These are phyloP conservation scores for Paracanthobrama guichenoti DNA, from an alignment of 2,113 vertebrate species.

Conservation along the genomic window DNA sequence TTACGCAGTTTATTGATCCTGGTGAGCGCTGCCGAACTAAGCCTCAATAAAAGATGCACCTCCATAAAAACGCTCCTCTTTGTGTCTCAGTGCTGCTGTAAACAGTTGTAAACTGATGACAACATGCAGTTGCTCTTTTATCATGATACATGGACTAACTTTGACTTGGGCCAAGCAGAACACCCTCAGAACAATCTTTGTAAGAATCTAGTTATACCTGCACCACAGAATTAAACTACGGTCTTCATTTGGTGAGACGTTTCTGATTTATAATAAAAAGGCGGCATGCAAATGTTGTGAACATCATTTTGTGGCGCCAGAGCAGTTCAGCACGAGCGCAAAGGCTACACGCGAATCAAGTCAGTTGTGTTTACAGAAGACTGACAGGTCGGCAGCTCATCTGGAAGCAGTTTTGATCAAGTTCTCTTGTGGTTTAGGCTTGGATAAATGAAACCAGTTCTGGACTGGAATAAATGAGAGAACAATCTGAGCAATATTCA, in stretches of 20 bases:
- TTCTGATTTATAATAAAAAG: not conserved
- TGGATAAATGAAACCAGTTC: not conserved
- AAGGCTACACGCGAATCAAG: not conserved
- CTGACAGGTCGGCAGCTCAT: not conserved
- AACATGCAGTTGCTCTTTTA: not conserved
- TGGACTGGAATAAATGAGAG: not conserved
- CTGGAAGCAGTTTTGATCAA: conserved; percentile 1
- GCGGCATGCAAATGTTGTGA: not conserved
- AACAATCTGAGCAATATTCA: not conserved
- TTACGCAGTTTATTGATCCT: not conserved
- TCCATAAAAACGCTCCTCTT: not conserved
- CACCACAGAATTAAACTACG: not conserved
- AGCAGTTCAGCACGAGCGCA: not conserved
- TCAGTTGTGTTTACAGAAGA: not conserved
- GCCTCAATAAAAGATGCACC: not conserved
- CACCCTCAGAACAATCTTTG: not conserved
- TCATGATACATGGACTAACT: not conserved
- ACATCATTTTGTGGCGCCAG: not conserved
- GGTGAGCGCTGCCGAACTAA: not conserved
- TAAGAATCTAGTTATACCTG: not conserved
- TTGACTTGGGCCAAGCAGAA: not conserved
- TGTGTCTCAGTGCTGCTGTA: not conserved
- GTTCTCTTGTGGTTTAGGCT: not conserved
- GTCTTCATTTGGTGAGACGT: not conserved
- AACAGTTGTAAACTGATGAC: not conserved